Percentiles rank a stretch among this genome's conserved stretches.
Evolutionary conservation across 2,113 vertebrate species (phyloP).

Genomic region (Paramisgurnus dabryanus): DNA sequence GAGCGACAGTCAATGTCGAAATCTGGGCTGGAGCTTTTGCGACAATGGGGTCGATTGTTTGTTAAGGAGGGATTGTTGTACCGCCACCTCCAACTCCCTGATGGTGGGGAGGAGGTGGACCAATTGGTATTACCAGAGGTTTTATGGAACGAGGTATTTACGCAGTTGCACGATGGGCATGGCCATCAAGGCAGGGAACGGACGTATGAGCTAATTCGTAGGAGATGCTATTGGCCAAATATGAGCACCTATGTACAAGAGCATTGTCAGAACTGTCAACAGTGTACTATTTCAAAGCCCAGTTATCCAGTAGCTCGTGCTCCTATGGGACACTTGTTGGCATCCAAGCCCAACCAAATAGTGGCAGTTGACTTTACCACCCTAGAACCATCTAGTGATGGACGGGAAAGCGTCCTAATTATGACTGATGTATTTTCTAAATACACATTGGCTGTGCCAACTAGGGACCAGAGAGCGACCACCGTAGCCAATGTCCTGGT

Average conservation of each 20-base stretch:
- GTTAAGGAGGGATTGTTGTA: not conserved
- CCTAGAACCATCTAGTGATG: not conserved
- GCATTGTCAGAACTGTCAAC: not conserved
- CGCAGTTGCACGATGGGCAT: not conserved
- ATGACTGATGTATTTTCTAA: constrained; percentile 39
- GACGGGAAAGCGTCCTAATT: constrained; percentile 32
- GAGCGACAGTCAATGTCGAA: not conserved
- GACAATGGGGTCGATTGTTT: not conserved
- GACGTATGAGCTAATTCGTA: not conserved
- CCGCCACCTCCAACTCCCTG: not conserved
- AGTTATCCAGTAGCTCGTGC: not conserved
- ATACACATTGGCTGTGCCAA: constrained; percentile 32
- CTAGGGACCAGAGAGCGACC: constrained; percentile 14
- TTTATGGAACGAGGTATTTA: not conserved
- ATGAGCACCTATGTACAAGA: not conserved
- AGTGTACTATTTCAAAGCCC: constrained; percentile 22
- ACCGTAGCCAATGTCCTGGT: not conserved
- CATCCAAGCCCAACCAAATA: not conserved
- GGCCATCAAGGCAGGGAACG: not conserved
- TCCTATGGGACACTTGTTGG: not conserved
- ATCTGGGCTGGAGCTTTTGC: not conserved
- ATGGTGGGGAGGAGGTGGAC: not conserved
- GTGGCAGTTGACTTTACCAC: not conserved
- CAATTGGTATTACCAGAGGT: not conserved
- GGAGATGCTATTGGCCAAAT: not conserved